Evolutionary conservation across 2,113 vertebrate species (phyloP).

Genomic region (Gasterosteus aculeatus): DNA sequence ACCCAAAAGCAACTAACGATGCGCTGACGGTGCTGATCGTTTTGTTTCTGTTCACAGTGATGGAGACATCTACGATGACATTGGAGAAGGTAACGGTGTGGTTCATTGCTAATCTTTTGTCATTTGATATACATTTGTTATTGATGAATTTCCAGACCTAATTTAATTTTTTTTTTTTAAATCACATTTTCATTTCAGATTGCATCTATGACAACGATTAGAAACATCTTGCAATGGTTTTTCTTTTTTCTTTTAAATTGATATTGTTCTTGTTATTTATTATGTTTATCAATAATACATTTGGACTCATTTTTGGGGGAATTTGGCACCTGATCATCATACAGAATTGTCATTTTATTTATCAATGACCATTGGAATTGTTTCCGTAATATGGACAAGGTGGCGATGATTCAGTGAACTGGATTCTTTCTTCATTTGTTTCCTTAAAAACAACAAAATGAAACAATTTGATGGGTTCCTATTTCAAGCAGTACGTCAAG

Average conservation of each 20-base stretch:
- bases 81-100: conserved; percentile 94
- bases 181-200: conserved; percentile 66
- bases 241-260: conserved; percentile 28
- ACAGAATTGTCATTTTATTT: conserved; percentile 12
- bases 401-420: conserved; percentile 25
- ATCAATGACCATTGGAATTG: background rate
- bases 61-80: conserved; percentile 93
- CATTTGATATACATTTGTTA: background rate
- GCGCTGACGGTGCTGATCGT: background rate
- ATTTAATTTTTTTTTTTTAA: background rate
- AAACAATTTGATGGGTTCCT: background rate
- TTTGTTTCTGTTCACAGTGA: conserved; percentile 81
- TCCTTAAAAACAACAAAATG: background rate
- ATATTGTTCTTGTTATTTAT: conserved; percentile 69
- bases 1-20: background rate
- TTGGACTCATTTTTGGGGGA: conserved; percentile 6
- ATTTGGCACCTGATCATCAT: background rate
- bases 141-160: background rate
- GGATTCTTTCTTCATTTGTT: background rate
- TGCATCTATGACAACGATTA: conserved; percentile 85
- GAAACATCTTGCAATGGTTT: background rate
- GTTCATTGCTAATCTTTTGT: conserved; percentile 12
- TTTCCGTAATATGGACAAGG: background rate
- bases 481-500: background rate
- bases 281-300: conserved; percentile 20